Conservation (phyloP, 1,140 invertebrate species). For the Acromyrmex charruanus region DNA sequence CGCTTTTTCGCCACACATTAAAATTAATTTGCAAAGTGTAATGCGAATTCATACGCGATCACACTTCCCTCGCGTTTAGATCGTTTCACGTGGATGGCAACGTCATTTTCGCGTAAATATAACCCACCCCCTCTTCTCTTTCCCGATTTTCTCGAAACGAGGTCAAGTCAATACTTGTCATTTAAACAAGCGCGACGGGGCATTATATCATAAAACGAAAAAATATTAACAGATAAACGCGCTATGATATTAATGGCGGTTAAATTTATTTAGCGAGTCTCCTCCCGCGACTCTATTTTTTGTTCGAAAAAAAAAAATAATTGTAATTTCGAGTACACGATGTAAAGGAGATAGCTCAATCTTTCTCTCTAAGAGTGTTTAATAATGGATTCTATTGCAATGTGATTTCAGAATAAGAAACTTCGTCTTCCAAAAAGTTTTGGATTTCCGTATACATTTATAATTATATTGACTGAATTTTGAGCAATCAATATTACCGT, state of each 20-base stretch:
- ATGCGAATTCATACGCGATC: background rate
- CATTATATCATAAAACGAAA: conserved; percentile 31
- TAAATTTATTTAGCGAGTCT: conserved; percentile 21
- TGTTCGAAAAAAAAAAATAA: background rate
- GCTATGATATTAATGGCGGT: conserved; percentile 2
- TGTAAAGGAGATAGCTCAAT: background rate
- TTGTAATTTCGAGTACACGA: background rate
- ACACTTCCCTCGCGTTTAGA: background rate
- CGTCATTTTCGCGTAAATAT: conserved; percentile 47
- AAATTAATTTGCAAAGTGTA: conserved; percentile 34
- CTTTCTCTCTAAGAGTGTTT: background rate
- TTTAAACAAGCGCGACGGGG: conserved; percentile 30
- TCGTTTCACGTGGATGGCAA: background rate
- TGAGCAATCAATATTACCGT: conserved; percentile 28
- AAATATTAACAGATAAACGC: conserved; percentile 7
- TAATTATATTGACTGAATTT: background rate
- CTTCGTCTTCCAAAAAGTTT: background rate
- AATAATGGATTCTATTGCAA: background rate
- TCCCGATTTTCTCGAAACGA: conserved; percentile 4
- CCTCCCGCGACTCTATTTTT: background rate
- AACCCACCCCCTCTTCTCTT: background rate
- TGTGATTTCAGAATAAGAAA: background rate
- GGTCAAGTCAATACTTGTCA: conserved; percentile 54
- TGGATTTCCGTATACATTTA: background rate
- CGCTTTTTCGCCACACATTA: conserved; percentile 28